These are phyloP conservation scores for Dromius quadrimaculatus DNA, from an alignment of 2,888 invertebrate species.

Conservation along the genomic window DNA sequence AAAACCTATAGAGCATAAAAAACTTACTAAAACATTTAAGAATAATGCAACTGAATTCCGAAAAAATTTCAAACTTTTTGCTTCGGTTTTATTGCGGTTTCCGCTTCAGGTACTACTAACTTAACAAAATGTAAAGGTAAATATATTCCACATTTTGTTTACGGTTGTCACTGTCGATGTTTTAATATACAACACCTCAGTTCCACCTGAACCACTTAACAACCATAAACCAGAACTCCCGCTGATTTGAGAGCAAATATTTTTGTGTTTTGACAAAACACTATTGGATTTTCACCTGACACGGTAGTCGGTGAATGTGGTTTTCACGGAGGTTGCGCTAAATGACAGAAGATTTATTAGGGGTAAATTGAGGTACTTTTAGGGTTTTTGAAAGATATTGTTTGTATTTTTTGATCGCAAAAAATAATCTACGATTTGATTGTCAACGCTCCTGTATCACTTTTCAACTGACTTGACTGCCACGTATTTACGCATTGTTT, in stretches of 20 bases:
- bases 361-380: slow-evolving; percentile 19
- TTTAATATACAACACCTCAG: slow-evolving; percentile 39
- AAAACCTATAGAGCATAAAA: background rate
- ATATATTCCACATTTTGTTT: slow-evolving; percentile 40
- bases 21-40: background rate
- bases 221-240: slow-evolving; percentile 27
- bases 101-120: slow-evolving; percentile 20
- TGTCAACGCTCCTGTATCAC: no score
- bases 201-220: slow-evolving; percentile 1
- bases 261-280: slow-evolving; percentile 37
- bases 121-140: slow-evolving; percentile 22
- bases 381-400: background rate
- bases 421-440: no score
- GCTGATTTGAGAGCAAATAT: slow-evolving; percentile 18
- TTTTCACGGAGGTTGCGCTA: slow-evolving; percentile 27
- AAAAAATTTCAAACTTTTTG: slow-evolving; percentile 17
- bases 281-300: slow-evolving; percentile 29
- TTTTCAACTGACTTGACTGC: no score
- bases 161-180: slow-evolving; percentile 33
- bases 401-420: background rate
- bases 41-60: background rate
- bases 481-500: no score
- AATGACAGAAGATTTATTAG: slow-evolving; percentile 32
- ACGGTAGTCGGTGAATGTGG: slow-evolving; percentile 8
- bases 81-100: slow-evolving; percentile 33